These are phyloP conservation scores for Catajapyx aquilonaris DNA, from an alignment of 1,140 invertebrate genomes.

Conservation along the genomic window DNA sequence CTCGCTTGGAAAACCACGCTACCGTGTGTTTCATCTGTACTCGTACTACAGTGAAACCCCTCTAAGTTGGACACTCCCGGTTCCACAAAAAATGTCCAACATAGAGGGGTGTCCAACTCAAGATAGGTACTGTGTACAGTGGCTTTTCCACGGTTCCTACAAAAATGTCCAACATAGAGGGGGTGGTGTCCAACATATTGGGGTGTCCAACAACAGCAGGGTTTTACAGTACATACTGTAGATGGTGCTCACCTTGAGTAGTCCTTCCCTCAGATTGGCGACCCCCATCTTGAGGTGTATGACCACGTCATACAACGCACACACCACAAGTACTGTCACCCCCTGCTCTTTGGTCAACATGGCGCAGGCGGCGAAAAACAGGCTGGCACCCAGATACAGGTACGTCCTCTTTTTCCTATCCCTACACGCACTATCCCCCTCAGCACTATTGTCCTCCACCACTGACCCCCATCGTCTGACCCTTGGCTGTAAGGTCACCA, in stretches of 20 bases:
- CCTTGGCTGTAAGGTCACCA: neutral
- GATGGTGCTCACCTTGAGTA: constrained; percentile 10
- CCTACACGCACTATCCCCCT: neutral
- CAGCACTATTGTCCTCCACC: neutral
- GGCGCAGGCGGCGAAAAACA: constrained; percentile 38
- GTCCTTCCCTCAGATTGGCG: constrained; percentile 1
- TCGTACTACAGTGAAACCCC: too few species aligned
- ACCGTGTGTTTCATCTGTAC: too few species aligned
- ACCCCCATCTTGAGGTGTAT: constrained; percentile 12
- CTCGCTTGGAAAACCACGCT: too few species aligned
- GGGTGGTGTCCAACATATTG: too few species aligned
- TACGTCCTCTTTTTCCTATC: constrained; percentile 17
- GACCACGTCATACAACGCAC: constrained; percentile 52
- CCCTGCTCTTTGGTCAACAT: constrained; percentile 82
- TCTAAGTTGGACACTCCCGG: too few species aligned
- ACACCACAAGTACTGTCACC: constrained; percentile 71
- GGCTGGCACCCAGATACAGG: constrained; percentile 25
- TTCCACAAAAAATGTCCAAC: too few species aligned
- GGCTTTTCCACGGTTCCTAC: too few species aligned
- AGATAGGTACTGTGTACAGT: too few species aligned
- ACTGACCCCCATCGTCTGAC: constrained; percentile 3
- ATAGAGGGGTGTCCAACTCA: too few species aligned
- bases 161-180: too few species aligned
- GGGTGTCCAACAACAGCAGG: too few species aligned
- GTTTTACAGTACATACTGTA: too few species aligned